Evolutionary conservation across 2,888 invertebrate species (phyloP), one percentile per base, ranked within the genome.

Genomic region (Uropetala carovei): DNA sequence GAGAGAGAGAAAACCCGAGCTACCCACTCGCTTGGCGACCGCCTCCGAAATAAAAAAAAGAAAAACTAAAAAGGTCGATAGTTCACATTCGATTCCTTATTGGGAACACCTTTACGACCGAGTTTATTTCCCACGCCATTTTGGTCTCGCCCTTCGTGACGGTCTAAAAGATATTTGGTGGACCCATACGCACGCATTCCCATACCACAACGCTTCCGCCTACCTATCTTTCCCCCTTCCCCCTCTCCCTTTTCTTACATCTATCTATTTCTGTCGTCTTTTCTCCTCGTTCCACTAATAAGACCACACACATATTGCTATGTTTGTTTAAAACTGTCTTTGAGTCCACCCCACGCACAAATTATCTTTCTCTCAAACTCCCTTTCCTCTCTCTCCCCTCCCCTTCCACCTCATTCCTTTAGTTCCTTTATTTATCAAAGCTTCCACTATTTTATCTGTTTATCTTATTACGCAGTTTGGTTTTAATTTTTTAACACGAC

Each of bases 31-130:
- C 75, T 75, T 27, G 75, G 68, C 68, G 18, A 18, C 68, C 68
- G 68, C 68, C 68, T 68, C 22, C n/a, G 75, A 27, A 75, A 75
- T 75, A 75, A 75, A 75, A 27, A 75, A 22, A 27, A n/a, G n/a
- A 7, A 27, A 22, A 75, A 75, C 13, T 27, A 75, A 27, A 75
- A 75, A 75, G 75, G 75, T 75, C 75, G 75, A 75, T 75, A 75
- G 75, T 75, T 75, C 75, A 75, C 75, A 75, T 75, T 75, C 75
- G 75, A 75, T 27, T 75, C 75, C 75, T 75, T 75, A 75, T 75
- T 75, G 22, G 27, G 75, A 75, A 11, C 68, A 22, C 68, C 75
- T 75, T 75, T 75, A 75, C 75, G 75, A 75, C 22, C 75, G 75
- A 75, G 27, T 75, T 75, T 75, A 75, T 75, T 75, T 27, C 22